A percentile compares a stretch with the other conserved stretches of the same genome.
phyloP scores from a whole-genome alignment of 2,797 vertebrate genomes.

The Pseudocheirus occidentalis region DNA sequence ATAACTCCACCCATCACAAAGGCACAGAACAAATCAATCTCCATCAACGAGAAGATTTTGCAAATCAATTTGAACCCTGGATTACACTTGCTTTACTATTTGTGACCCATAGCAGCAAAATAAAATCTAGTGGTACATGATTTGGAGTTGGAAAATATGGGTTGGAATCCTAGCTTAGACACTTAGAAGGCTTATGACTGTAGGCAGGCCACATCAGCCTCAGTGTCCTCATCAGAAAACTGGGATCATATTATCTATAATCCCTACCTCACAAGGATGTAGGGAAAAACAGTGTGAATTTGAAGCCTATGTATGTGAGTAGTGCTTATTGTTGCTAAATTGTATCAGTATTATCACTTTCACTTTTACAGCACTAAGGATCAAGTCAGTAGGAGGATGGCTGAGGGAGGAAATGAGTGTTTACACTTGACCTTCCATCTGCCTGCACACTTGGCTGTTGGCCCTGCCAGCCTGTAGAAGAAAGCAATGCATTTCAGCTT shows the following conservation, averaged over 20 bases:
- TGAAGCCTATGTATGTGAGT: background rate
- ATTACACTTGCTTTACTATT: background rate
- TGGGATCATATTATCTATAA: background rate
- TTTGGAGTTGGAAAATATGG: background rate
- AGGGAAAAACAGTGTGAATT: background rate
- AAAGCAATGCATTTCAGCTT: background rate
- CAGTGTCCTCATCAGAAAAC: background rate
- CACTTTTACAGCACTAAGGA: background rate
- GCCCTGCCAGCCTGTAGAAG: background rate
- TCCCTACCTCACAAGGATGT: background rate
- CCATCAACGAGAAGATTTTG: background rate
- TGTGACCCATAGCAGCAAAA: background rate
- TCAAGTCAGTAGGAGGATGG: background rate
- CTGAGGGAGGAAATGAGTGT: background rate
- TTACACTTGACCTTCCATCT: background rate
- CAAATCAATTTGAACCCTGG: background rate
- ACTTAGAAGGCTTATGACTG: background rate
- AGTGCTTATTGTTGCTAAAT: background rate
- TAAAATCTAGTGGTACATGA: background rate
- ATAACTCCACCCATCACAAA: background rate
- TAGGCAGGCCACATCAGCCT: background rate
- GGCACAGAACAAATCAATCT: background rate
- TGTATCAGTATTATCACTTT: background rate
- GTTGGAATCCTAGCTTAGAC: background rate
- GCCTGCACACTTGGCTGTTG: background rate